These are phyloP conservation scores for Horisme vitalbata DNA, from an alignment of 2,888 invertebrate species.

Conservation along the genomic window DNA sequence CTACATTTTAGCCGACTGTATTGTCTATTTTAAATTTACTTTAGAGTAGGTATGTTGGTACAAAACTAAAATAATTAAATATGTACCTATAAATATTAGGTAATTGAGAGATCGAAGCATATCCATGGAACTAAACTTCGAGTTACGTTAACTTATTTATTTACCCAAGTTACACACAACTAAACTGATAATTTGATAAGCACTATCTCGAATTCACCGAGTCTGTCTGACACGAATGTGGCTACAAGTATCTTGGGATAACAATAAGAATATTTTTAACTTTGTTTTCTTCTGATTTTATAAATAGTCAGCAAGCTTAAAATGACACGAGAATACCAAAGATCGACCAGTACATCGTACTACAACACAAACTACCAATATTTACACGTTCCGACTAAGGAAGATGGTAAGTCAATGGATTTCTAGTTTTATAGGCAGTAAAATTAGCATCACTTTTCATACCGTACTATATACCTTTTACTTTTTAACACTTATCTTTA, in stretches of 20 bases:
- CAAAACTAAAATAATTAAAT: too few relatives aligned
- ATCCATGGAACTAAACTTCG: background rate
- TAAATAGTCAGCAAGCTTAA: constrained; percentile 34
- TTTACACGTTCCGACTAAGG: constrained; percentile 58
- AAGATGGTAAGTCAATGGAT: constrained; percentile 55
- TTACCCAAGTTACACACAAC: constrained; percentile 27
- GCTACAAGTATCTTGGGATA: constrained; percentile 17
- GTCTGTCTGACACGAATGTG: constrained; percentile 17
- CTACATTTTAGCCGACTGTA: too few relatives aligned
- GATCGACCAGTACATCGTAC: constrained; percentile 56
- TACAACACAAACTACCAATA: constrained; percentile 70
- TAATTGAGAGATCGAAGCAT: too few relatives aligned
- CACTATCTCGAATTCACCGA: constrained; percentile 37
- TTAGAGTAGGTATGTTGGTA: too few relatives aligned
- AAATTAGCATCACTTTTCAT: too few relatives aligned
- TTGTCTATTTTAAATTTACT: too few relatives aligned
- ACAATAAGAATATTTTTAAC: constrained; percentile 6
- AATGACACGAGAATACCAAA: constrained; percentile 52
- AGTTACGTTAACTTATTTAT: constrained; percentile 32
- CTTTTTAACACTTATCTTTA: too few relatives aligned
- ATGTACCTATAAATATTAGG: too few relatives aligned
- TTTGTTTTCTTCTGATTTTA: constrained; percentile 32
- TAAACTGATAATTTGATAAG: constrained; percentile 43
- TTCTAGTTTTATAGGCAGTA: too few relatives aligned
- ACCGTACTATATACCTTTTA: too few relatives aligned